Conservation (phyloP, 2,113 vertebrate species). For the Variabilichromis moorii region DNA sequence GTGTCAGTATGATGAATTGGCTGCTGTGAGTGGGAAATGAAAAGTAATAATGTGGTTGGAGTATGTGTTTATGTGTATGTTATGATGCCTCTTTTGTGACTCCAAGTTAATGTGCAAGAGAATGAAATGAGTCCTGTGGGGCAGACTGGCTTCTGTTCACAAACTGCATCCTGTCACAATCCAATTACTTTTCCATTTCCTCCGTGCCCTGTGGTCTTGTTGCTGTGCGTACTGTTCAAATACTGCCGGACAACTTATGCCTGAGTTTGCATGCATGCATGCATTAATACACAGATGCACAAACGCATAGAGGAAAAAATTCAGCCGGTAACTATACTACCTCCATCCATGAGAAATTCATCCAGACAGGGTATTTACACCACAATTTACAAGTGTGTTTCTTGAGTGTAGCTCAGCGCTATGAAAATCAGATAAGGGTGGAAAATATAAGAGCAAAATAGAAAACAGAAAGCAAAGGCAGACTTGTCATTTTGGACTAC, state of each 20-base stretch:
- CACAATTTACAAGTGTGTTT: conserved; percentile 31
- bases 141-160: conserved; percentile 47
- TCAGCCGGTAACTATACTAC: conserved; percentile 9
- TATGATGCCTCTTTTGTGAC: background rate
- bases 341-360: conserved; percentile 45
- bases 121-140: conserved; percentile 51
- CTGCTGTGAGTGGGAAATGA: background rate
- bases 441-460: background rate
- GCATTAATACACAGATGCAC: background rate
- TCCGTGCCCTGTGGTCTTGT: conserved; percentile 46
- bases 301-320: background rate
- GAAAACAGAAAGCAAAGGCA: background rate
- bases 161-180: conserved; percentile 67
- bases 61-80: background rate
- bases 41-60: background rate
- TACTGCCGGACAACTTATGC: conserved; percentile 14
- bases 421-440: background rate
- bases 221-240: conserved; percentile 40
- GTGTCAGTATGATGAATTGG: background rate
- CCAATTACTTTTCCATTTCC: conserved; percentile 69
- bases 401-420: background rate
- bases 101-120: conserved; percentile 16
- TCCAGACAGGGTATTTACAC: conserved; percentile 49
- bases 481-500: background rate
- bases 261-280: background rate